phyloP scores from a whole-genome alignment of 1,140 invertebrate genomes.

The Chrysopa pallens region DNA sequence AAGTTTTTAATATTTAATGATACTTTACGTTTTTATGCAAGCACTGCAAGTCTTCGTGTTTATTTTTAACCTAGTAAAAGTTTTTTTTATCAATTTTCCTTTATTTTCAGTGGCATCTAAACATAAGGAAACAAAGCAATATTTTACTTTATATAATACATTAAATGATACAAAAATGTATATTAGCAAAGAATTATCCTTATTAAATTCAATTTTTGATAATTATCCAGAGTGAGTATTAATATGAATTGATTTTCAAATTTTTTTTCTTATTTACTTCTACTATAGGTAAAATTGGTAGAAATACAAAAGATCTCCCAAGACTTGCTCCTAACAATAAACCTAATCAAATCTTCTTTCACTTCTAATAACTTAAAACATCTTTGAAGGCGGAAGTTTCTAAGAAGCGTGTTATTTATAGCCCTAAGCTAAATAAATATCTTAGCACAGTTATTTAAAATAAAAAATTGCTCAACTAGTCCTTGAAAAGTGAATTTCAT shows the following conservation, averaged over 20 bases:
- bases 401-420: no score
- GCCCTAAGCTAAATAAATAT: no score
- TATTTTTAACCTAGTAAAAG: background rate
- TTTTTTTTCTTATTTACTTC: no score
- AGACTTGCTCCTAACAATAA: no score
- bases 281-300: no score
- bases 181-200: constrained; percentile 73
- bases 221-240: constrained; percentile 71
- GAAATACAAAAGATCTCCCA: no score
- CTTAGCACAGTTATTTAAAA: no score
- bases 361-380: no score
- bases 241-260: constrained; percentile 1
- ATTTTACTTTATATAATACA: constrained; percentile 90
- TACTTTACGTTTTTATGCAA: background rate
- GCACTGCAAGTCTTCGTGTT: background rate
- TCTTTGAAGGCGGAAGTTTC: no score
- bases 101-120: constrained; percentile 67
- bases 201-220: constrained; percentile 88
- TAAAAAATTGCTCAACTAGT: no score
- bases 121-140: constrained; percentile 93
- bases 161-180: constrained; percentile 87
- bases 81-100: constrained; percentile 5
- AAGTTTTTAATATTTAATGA: constrained; percentile 1
- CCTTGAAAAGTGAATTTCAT: no score
- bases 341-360: no score